Conservation (phyloP, 1,140 invertebrate genomes). For the Brachionus plicatilis region DNA sequence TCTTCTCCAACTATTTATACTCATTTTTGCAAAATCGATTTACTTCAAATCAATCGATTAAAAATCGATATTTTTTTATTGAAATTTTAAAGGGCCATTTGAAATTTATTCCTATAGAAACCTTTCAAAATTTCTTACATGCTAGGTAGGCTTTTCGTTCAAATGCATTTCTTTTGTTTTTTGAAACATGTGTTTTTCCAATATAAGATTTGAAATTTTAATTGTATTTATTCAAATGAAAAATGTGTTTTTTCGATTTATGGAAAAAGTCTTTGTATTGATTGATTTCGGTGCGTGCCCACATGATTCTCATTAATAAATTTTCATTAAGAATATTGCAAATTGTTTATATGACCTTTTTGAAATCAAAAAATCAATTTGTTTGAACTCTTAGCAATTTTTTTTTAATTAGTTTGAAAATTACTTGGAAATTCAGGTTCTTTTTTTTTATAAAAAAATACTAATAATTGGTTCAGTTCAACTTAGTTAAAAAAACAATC, state of each 20-base stretch:
- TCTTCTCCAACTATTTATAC: background rate
- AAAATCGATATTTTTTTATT: background rate
- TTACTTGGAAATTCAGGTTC: background rate
- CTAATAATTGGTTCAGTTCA: background rate
- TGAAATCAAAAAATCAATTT: background rate
- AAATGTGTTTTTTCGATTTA: background rate
- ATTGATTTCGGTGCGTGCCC: background rate
- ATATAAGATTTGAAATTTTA: background rate
- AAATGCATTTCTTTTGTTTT: background rate
- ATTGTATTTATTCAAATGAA: background rate
- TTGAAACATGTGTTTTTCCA: background rate
- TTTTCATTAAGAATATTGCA: background rate
- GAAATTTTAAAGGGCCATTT: background rate
- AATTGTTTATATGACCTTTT: constrained; percentile 22
- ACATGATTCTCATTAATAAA: background rate
- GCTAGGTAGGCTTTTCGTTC: background rate
- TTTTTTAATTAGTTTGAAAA: background rate
- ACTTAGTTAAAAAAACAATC: background rate
- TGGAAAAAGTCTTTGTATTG: background rate
- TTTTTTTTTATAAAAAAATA: background rate
- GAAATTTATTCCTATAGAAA: background rate
- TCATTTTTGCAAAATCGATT: constrained; percentile 2
- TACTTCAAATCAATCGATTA: background rate
- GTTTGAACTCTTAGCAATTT: background rate
- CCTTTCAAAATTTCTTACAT: background rate